A percentile compares a stretch with the other conserved stretches of the same genome.
Conservation (phyloP, 2,797 vertebrate species). For the Oreochromis mossambicus region DNA sequence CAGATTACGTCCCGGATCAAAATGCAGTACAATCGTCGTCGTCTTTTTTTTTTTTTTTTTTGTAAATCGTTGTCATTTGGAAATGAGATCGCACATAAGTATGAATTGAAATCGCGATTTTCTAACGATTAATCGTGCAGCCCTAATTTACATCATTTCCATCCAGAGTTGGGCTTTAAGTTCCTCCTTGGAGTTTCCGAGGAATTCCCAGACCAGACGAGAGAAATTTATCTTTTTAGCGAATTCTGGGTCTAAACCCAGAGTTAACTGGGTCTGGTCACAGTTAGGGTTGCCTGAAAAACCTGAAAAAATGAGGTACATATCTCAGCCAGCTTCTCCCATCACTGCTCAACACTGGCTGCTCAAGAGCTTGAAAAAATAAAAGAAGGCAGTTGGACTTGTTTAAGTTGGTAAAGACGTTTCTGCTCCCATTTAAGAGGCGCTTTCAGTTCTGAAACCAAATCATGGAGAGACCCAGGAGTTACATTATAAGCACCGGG, state of each 20-base stretch:
- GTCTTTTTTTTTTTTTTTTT: too few relatives aligned
- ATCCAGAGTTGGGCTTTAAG: not conserved
- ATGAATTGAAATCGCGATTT: too few relatives aligned
- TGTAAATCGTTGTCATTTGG: too few relatives aligned
- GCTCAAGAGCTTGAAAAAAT: not conserved
- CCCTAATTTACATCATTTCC: not conserved
- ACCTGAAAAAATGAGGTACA: not conserved
- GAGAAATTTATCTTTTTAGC: not conserved
- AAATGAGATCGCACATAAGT: too few relatives aligned
- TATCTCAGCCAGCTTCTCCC: not conserved
- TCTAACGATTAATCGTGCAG: too few relatives aligned
- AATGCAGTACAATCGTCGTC: too few relatives aligned
- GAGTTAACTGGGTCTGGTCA: not conserved
- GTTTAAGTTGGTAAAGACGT: not conserved
- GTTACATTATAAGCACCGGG: not conserved
- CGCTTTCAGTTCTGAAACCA: not conserved
- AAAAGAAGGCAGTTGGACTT: not conserved
- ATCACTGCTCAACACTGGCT: not conserved
- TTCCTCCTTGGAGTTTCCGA: fast-evolving
- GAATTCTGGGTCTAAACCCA: not conserved
- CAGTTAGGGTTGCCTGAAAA: not conserved
- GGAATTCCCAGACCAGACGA: not conserved
- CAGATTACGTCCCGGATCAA: too few relatives aligned
- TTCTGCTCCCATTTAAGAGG: not conserved
- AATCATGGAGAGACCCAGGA: not conserved